These are phyloP conservation scores for Patiria pectinifera DNA, from an alignment of 53 echinoderm and acorn worm genomes.

Conservation along the genomic window DNA sequence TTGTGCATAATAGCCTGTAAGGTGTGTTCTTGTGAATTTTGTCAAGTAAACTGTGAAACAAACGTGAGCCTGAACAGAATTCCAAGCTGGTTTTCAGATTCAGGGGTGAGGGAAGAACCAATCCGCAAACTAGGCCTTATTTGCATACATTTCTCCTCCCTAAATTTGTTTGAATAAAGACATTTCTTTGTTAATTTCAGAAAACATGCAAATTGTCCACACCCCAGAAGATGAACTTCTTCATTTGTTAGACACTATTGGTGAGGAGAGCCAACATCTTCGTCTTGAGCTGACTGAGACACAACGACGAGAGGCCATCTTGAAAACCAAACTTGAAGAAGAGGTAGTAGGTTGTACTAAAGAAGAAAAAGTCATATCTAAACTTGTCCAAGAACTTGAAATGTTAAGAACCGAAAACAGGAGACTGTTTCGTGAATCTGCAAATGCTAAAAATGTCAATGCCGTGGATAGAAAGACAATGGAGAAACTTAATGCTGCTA, in stretches of 20 bases:
- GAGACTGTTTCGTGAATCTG: conserved; percentile 82
- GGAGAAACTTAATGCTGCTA: conserved; percentile 70
- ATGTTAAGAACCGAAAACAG: conserved; percentile 91
- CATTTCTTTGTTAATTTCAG: conserved; percentile 25
- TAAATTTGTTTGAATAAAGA: too few species aligned
- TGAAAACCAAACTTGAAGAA: conserved; percentile 65
- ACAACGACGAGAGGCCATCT: conserved; percentile 71
- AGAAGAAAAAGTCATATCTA: conserved; percentile 88
- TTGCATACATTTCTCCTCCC: too few species aligned
- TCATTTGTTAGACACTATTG: conserved; percentile 82
- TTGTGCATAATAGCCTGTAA: too few species aligned
- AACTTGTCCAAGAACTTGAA: conserved; percentile 90
- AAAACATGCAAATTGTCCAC: neutral
- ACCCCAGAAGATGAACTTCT: conserved; percentile 81
- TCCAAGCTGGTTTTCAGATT: neutral
- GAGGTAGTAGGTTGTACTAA: conserved; percentile 54
- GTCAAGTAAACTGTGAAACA: too few species aligned
- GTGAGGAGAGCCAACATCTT: conserved; percentile 82
- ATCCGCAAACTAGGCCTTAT: neutral
- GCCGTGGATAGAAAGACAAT: conserved; percentile 66
- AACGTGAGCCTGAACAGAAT: neutral
- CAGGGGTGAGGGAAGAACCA: neutral
- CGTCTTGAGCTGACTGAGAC: conserved; percentile 81
- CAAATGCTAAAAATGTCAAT: conserved; percentile 72
- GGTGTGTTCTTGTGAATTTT: too few species aligned